Evolutionary conservation across 2,888 invertebrate genomes (phyloP), one percentile per base, ranked within the genome.

Genomic region (Xylota sylvarum): DNA sequence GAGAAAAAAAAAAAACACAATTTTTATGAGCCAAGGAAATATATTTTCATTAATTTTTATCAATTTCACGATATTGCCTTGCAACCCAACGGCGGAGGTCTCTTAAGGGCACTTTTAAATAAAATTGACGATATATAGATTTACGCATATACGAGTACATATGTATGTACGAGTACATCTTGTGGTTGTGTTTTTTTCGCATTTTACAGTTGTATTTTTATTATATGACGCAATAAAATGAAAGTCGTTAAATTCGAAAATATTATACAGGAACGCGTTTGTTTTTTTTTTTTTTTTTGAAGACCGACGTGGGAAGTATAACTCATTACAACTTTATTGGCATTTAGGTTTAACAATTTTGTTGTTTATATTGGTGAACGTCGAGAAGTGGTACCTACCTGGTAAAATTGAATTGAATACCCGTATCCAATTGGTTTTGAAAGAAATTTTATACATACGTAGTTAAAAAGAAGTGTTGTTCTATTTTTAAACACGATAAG

Each of bases 11-110:
- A 1, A 40, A 58, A 40, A 40, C 7, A 1, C 40, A 9, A 56
- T 40, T 27, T 64, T 69, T 62, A 69, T 56, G 78, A 72, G 30
- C 19, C 58, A 37, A 6, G 7, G n/a, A 40, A 62, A 79, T 64
- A 72, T 46, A 69, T 84, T 79, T 84, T 79, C 58, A 78, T 79
- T 77, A 77, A 58, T 67, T 79, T 73, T 73, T 79, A 74, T 79
- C 83, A 84, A 84, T 84, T 74, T 23, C 52, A 62, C 37, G 43
- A 69, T 55, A 74, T 67, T 67, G 50, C 48, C 6, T 12, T 35
- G 2, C 69, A 35, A 52, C 56, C 56, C 19, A n/a, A n/a, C n/a
- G 14, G n/a, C 9, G 2, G 30, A 30, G 48, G 55, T 35, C 55
- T 17, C 84, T 35, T 40, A 62, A 48, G 73, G 67, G 32, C 60